Evolutionary conservation across 1,140 invertebrate species (phyloP).

Genomic region (Drosophila prosaltans): DNA sequence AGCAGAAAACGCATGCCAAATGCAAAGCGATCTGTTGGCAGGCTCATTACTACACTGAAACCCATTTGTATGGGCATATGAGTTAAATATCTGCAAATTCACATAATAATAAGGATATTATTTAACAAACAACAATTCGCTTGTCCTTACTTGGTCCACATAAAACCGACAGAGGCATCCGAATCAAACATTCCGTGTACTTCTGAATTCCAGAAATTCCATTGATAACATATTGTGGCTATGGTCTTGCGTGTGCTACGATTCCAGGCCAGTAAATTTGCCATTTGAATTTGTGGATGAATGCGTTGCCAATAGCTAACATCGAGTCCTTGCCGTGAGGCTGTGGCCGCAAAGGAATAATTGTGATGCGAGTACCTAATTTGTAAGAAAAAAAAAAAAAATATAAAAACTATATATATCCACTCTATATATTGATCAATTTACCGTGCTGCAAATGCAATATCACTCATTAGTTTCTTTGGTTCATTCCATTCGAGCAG

Average conservation of each 20-base stretch:
- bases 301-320: constrained; percentile 81
- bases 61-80: constrained; percentile 68
- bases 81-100: constrained; percentile 47
- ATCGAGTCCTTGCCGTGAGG: constrained; percentile 67
- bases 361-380: constrained; percentile 60
- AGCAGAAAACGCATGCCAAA: constrained; percentile 74
- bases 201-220: constrained; percentile 71
- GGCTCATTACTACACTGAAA: constrained; percentile 70
- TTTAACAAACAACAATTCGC: not conserved
- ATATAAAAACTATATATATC: constrained; percentile 1
- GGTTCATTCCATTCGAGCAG: constrained; percentile 73
- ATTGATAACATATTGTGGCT: constrained; percentile 75
- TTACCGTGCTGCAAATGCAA: constrained; percentile 72
- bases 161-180: constrained; percentile 75
- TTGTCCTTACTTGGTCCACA: constrained; percentile 63
- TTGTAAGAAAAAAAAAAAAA: not conserved
- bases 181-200: constrained; percentile 77
- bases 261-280: constrained; percentile 73
- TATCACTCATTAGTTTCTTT: constrained; percentile 46
- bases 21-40: constrained; percentile 71
- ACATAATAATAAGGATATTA: not conserved
- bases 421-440: not conserved
- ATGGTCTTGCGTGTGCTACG: constrained; percentile 68
- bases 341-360: constrained; percentile 65
- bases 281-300: constrained; percentile 77